Base-by-base conservation (phyloP, 2,113 vertebrate species). In the Pomatostomus ruficeps region DNA sequence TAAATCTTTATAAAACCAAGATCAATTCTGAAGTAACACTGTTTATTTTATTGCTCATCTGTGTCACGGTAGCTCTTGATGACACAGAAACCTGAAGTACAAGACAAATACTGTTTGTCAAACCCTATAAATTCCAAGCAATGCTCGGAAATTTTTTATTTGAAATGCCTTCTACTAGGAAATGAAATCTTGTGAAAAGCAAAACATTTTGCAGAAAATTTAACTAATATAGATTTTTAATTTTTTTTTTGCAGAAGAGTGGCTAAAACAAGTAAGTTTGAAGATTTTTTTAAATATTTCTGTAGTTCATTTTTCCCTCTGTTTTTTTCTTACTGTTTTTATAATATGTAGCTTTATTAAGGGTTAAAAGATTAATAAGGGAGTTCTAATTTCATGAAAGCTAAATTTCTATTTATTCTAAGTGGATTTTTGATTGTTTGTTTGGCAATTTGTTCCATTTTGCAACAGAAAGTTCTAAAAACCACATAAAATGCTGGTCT, bases 1-100 rank as follows among this genome's bases (percentile, higher is more conserved):
- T 92, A 95, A 78, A 95, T 93, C 80, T 95, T 91, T 49, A 63
- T 71, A 91, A 84, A 88, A 75, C 12, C 23, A 51, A 59, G 73
- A 91, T 93, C 76, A 91, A 43, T 92, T 84, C 36, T 72, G 57
- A 91, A 89, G 80, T 59, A 89, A 71, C 79, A 73, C 58, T 15
- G 35, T 92, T 93, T 91, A 88, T 88, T 96, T 96, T 95, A 94
- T 92, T 84, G 84, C 40, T 93, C 71, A 61, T 94, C 91, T 83
- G 23, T 88, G 91, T 91, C 74, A 43, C 0, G 0, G 78, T 76
- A 58, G 63, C 78, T 83, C 88, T 91, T 78, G 76, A 78, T 71
- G 86, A 45, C 66, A 78, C n/a, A 74, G n/a, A 90, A 91, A 54
- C 45, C 61, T 91, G 36, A 93, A 91, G 52, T 18, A 35, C 31